Percentiles rank a stretch among this genome's conserved stretches.
Evolutionary conservation across 2,797 vertebrate genomes (phyloP).

Genomic region (Phalloptychus januarius): DNA sequence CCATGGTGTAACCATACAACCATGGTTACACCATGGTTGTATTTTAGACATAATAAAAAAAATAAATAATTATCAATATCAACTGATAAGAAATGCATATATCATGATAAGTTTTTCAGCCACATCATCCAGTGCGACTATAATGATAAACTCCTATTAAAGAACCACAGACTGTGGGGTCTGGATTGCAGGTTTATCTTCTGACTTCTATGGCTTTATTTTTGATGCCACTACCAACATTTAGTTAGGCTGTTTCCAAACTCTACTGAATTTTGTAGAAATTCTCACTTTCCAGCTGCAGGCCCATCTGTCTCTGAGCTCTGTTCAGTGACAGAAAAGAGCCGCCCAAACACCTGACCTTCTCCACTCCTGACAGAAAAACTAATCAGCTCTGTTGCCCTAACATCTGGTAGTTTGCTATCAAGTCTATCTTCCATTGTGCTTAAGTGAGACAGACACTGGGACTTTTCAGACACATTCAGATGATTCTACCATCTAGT

Average conservation of each 20-base stretch:
- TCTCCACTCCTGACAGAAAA: neutral
- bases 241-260: neutral
- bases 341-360: neutral
- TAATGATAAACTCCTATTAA: neutral
- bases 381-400: neutral
- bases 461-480: neutral
- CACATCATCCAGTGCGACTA: neutral
- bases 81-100: neutral
- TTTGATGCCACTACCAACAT: neutral
- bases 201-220: neutral
- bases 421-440: neutral
- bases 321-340: neutral
- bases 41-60: too few species aligned
- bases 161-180: neutral
- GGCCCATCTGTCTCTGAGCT: slow-evolving; percentile 4
- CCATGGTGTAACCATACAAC: too few species aligned
- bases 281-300: slow-evolving; percentile 1
- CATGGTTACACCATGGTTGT: too few species aligned
- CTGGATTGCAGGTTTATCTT: neutral
- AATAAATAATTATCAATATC: too few species aligned
- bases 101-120: too few species aligned
- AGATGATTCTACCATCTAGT: neutral
- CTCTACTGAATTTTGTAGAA: neutral
- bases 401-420: neutral
- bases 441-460: neutral